Evolutionary conservation across 1,140 invertebrate species (phyloP).

Genomic region (Archivesica marissinica): DNA sequence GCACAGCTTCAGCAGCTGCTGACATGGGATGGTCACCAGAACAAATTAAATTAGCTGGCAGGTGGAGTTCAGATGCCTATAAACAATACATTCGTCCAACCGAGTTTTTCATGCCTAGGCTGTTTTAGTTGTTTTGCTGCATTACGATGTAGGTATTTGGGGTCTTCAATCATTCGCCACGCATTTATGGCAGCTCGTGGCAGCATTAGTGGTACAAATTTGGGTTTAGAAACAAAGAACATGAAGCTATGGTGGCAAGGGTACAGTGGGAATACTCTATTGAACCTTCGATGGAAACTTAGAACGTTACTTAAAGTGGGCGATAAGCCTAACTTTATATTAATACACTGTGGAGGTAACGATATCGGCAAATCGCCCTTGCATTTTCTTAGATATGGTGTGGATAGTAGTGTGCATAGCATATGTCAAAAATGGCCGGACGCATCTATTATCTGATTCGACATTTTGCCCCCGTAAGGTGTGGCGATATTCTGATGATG

Average conservation of each 20-base stretch:
- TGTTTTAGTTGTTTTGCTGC: neutral
- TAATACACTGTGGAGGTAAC: conserved; percentile 4
- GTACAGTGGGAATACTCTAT: neutral
- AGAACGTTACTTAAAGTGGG: neutral
- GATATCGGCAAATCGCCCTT: neutral
- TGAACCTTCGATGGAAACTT: neutral
- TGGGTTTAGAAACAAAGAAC: no score
- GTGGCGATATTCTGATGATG: neutral
- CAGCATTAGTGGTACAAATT: neutral
- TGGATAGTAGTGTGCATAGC: neutral
- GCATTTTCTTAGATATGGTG: neutral
- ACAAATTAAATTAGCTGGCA: conserved; percentile 29
- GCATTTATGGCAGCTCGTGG: neutral
- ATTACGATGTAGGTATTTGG: neutral
- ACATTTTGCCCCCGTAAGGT: neutral
- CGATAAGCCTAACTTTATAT: neutral
- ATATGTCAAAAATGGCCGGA: no score
- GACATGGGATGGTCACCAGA: neutral
- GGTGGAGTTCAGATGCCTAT: conserved; percentile 31
- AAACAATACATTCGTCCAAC: neutral
- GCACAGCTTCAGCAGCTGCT: conserved; percentile 24
- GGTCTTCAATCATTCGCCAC: neutral
- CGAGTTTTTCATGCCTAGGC: no score
- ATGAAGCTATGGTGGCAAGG: neutral
- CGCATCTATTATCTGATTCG: neutral